A percentile compares a stretch with the other conserved stretches of the same genome.
phyloP scores from a whole-genome alignment of 2,797 vertebrate genomes.

The Ispidina picta region DNA sequence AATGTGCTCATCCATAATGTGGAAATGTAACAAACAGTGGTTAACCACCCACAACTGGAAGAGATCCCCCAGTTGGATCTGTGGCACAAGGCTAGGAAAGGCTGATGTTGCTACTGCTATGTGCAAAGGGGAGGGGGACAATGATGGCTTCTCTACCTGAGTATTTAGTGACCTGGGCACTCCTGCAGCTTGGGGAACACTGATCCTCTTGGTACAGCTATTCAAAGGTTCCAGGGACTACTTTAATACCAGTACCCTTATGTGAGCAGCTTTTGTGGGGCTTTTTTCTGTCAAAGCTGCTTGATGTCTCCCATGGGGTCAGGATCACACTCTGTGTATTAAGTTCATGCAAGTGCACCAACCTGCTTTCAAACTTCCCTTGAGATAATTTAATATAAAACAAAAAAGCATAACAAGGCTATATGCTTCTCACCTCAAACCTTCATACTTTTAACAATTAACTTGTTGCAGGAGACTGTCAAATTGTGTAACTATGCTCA shows the following conservation, averaged over 20 bases:
- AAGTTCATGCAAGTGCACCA: constrained; percentile 25
- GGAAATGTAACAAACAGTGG: background rate
- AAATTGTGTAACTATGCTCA: background rate
- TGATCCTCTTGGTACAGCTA: background rate
- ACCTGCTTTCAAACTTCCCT: constrained; percentile 32
- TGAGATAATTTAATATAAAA: constrained; percentile 63
- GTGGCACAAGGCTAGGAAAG: background rate
- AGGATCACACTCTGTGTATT: background rate
- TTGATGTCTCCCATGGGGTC: background rate
- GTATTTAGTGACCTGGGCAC: background rate
- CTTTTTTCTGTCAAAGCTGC: background rate
- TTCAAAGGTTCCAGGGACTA: background rate
- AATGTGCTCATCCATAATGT: background rate
- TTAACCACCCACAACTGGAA: background rate
- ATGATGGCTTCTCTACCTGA: background rate
- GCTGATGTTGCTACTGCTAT: background rate
- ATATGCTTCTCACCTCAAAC: background rate
- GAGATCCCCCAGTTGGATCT: background rate
- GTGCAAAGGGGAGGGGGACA: background rate
- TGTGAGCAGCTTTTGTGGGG: background rate
- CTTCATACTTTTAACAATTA: background rate
- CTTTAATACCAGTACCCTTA: background rate
- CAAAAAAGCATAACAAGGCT: background rate
- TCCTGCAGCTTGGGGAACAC: background rate
- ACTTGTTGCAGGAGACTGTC: background rate